Percentiles rank a stretch among this genome's conserved stretches.
phyloP scores from a whole-genome alignment of 2,113 vertebrate genomes.

The Daubentonia madagascariensis region DNA sequence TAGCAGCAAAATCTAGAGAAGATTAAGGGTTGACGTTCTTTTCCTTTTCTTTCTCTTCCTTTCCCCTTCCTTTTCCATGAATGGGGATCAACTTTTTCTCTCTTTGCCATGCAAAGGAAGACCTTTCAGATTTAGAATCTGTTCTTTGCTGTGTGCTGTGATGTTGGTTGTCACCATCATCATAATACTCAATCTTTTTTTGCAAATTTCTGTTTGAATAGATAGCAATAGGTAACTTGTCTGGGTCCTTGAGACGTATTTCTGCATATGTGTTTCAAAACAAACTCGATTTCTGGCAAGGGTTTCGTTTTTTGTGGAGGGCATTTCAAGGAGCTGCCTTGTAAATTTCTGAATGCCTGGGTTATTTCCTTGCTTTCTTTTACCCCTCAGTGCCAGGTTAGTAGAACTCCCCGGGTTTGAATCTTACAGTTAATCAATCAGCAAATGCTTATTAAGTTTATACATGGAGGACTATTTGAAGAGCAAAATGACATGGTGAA shows the following conservation, averaged over 20 bases:
- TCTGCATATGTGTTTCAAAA: background rate
- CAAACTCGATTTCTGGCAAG: background rate
- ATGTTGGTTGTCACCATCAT: background rate
- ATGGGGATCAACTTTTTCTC: background rate
- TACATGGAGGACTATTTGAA: background rate
- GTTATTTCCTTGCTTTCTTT: background rate
- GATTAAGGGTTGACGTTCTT: background rate
- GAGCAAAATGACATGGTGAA: background rate
- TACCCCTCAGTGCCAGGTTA: background rate
- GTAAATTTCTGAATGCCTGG: background rate
- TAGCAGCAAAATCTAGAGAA: background rate
- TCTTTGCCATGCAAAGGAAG: background rate
- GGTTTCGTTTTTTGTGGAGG: background rate
- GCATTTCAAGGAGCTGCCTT: conserved; percentile 43
- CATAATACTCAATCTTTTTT: background rate
- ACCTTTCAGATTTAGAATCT: background rate
- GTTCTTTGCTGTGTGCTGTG: background rate
- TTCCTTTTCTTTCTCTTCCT: background rate
- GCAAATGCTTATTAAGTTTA: conserved; percentile 2
- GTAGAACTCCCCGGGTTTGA: background rate
- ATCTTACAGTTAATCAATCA: background rate
- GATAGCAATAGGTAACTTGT: background rate
- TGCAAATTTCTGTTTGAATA: background rate
- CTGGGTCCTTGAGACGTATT: background rate
- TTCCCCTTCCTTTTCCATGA: background rate